Percentiles rank a stretch among this genome's conserved stretches.
Conservation (phyloP, 1,140 invertebrate genomes). For the Halictus rubicundus region DNA sequence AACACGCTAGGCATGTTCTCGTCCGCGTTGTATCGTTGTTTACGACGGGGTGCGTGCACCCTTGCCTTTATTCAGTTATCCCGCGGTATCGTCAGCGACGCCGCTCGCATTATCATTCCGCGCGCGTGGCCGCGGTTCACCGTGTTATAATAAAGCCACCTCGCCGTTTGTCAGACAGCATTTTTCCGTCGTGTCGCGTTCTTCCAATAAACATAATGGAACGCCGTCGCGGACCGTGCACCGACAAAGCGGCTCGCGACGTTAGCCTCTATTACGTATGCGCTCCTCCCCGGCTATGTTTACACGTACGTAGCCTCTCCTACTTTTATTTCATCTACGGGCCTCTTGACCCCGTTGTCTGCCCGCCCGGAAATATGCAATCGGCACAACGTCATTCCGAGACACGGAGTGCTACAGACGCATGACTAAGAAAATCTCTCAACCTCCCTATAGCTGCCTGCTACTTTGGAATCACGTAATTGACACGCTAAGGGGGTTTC, state of each 20-base stretch:
- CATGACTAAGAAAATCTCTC: too few species aligned
- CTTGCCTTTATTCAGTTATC: slow-evolving; percentile 22
- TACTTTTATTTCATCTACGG: background rate
- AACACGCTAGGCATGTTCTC: background rate
- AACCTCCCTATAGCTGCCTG: too few species aligned
- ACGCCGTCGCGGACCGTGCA: slow-evolving; percentile 1
- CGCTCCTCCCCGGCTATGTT: slow-evolving; percentile 1
- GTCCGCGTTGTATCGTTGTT: background rate
- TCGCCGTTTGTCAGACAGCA: background rate
- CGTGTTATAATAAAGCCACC: slow-evolving; percentile 33
- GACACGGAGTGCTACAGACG: too few species aligned
- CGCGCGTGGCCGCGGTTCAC: slow-evolving; percentile 5
- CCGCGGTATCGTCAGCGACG: slow-evolving; percentile 8
- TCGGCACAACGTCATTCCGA: background rate
- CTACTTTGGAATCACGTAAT: too few species aligned
- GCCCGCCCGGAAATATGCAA: background rate
- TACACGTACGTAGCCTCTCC: background rate
- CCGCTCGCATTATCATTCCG: slow-evolving; percentile 3
- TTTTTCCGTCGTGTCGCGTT: slow-evolving; percentile 1
- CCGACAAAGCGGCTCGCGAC: slow-evolving; percentile 4
- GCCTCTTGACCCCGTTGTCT: background rate
- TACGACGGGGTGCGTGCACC: background rate
- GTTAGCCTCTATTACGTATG: slow-evolving; percentile 31
- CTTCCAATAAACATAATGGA: slow-evolving; percentile 39
- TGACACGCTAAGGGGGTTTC: too few species aligned